Evolutionary conservation across 2,888 invertebrate species (phyloP).

Genomic region (Drosophila mulleri): DNA sequence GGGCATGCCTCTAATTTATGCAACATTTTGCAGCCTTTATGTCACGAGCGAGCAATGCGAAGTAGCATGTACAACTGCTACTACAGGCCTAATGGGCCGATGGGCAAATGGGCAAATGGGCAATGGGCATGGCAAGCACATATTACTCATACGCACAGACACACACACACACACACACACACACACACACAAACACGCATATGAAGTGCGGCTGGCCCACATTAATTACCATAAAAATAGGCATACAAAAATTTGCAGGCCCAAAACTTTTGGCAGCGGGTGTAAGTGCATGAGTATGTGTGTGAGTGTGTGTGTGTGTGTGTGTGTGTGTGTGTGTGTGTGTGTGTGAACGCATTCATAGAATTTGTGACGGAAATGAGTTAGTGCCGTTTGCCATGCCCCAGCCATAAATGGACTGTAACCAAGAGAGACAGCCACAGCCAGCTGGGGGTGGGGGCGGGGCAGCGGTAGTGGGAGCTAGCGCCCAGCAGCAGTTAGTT

Average conservation of each 20-base stretch:
- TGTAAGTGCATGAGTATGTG: slow-evolving; percentile 2
- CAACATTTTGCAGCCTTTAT: slow-evolving; percentile 40
- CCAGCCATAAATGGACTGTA: slow-evolving; percentile 40
- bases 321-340: slow-evolving; percentile 2
- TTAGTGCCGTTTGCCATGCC: slow-evolving; percentile 71
- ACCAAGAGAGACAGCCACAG: slow-evolving; percentile 2
- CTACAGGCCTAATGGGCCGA: slow-evolving; percentile 1
- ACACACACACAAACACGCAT: slow-evolving; percentile 4
- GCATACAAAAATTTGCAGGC: slow-evolving; percentile 40
- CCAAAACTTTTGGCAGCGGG: slow-evolving; percentile 20
- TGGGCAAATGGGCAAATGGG: slow-evolving; percentile 5
- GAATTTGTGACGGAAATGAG: slow-evolving; percentile 79
- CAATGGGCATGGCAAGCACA: slow-evolving; percentile 29
- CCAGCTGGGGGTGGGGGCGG: background rate
- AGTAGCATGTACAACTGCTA: background rate
- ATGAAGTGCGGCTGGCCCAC: slow-evolving; percentile 56
- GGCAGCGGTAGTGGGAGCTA: slow-evolving; percentile 5
- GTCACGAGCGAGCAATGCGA: slow-evolving; percentile 25
- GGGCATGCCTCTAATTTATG: slow-evolving; percentile 34
- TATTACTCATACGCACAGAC: slow-evolving; percentile 68
- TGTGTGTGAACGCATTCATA: slow-evolving; percentile 57
- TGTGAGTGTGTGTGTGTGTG: too few relatives aligned
- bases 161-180: slow-evolving; percentile 28
- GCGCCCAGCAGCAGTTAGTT: slow-evolving; percentile 44
- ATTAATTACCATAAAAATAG: slow-evolving; percentile 76